phyloP scores from a whole-genome alignment of 1,140 invertebrate species.

The Heliothis subflexa region DNA sequence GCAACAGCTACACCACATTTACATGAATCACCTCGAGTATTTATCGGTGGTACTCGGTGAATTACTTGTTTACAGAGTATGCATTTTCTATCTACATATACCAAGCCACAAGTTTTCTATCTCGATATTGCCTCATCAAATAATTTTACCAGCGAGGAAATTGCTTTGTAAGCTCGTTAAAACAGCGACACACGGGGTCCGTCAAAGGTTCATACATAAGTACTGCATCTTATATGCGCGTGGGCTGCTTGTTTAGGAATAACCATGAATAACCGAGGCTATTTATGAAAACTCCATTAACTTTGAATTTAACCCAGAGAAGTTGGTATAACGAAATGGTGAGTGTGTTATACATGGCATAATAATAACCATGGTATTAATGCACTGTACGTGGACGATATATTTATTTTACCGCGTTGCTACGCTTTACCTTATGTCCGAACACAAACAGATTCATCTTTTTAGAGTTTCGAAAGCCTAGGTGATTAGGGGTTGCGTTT shows the following conservation, averaged over 20 bases:
- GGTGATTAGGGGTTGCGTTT: conserved; percentile 43
- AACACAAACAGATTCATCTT: conserved; percentile 37
- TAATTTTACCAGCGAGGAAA: conserved; percentile 24
- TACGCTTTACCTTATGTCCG: too few relatives aligned
- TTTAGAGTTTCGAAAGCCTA: conserved; percentile 24
- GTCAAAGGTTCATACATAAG: conserved; percentile 3
- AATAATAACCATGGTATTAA: too few relatives aligned
- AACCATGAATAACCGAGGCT: neutral
- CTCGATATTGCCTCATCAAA: conserved; percentile 29
- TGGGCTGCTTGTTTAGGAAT: neutral
- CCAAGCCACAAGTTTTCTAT: conserved; percentile 17
- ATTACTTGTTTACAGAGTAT: conserved; percentile 5
- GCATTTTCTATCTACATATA: neutral
- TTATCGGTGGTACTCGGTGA: conserved; percentile 1
- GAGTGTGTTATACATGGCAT: too few relatives aligned
- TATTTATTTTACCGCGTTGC: too few relatives aligned
- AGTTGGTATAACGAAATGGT: too few relatives aligned
- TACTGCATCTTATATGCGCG: neutral
- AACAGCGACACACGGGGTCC: conserved; percentile 13
- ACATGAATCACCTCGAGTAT: conserved; percentile 9
- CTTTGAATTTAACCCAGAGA: neutral
- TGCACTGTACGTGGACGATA: too few relatives aligned
- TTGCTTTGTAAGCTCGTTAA: conserved; percentile 40
- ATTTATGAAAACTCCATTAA: neutral
- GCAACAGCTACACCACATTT: conserved; percentile 3